These are phyloP conservation scores for Nysson spinosus DNA, from an alignment of 2,888 invertebrate genomes.

Conservation along the genomic window DNA sequence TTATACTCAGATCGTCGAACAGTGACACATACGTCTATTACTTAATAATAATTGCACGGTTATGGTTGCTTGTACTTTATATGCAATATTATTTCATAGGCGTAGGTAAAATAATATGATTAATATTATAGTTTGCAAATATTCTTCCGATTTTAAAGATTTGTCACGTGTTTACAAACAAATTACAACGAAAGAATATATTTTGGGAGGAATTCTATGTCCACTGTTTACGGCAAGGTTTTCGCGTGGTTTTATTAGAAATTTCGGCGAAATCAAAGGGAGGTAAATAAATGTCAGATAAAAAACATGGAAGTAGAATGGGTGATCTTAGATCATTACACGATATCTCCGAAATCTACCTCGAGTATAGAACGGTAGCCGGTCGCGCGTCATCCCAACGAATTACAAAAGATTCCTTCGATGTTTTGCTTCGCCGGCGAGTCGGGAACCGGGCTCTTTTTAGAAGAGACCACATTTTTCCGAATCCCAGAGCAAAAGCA, in stretches of 20 bases:
- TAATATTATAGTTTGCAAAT: no score
- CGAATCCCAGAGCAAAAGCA: conserved; percentile 14
- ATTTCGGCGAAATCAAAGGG: not conserved
- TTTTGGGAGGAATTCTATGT: no score
- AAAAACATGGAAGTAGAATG: not conserved
- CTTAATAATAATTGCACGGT: no score
- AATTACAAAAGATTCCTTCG: conserved; percentile 25
- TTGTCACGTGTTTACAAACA: no score
- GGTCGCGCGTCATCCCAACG: conserved; percentile 14
- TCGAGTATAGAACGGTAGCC: conserved; percentile 13
- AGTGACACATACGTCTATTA: no score
- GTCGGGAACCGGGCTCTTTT: conserved; percentile 8
- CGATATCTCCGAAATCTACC: conserved; percentile 1
- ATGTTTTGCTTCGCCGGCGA: conserved; percentile 2
- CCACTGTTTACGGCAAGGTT: no score
- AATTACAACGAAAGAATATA: no score
- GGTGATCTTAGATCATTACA: not conserved
- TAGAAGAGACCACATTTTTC: conserved; percentile 12
- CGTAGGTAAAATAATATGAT: no score
- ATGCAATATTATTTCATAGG: no score
- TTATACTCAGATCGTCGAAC: no score
- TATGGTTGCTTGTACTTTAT: no score
- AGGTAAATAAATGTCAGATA: not conserved
- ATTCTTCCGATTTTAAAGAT: no score
- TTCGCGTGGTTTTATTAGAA: not conserved